These are phyloP conservation scores for Protosalanx chinensis DNA, from an alignment of 2,797 vertebrate genomes.

Conservation along the genomic window DNA sequence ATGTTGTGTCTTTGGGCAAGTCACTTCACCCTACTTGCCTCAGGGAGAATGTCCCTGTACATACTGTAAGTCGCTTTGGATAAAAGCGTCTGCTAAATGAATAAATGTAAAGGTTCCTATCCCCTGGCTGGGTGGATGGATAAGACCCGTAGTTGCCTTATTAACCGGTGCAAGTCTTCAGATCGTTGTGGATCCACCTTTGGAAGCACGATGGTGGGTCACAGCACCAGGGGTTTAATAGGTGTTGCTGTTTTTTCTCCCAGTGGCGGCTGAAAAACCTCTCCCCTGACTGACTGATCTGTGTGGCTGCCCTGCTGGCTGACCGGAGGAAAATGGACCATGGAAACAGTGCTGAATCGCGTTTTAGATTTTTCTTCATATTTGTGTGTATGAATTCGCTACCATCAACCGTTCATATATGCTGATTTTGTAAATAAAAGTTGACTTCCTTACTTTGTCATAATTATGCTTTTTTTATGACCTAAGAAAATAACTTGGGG, in stretches of 20 bases:
- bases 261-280: conserved; percentile 18
- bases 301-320: neutral
- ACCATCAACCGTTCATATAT: conserved; percentile 10
- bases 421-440: conserved; percentile 29
- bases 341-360: conserved; percentile 3
- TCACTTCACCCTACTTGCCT: too few relatives aligned
- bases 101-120: neutral
- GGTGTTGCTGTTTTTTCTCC: neutral
- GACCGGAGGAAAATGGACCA: neutral
- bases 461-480: neutral
- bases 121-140: too few relatives aligned
- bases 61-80: too few relatives aligned
- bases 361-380: neutral
- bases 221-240: neutral
- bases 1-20: too few relatives aligned
- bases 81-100: too few relatives aligned
- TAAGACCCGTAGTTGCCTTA: too few relatives aligned
- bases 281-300: neutral
- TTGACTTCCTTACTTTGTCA: conserved; percentile 3
- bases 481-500: neutral
- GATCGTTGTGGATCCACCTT: too few relatives aligned
- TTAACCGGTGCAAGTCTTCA: too few relatives aligned
- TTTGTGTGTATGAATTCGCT: conserved; percentile 11
- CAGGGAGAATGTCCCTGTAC: too few relatives aligned
- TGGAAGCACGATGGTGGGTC: too few relatives aligned